Evolutionary conservation across 2,888 invertebrate species (phyloP), one percentile per base, ranked within the genome.

Genomic region (Acleris sparsana): DNA sequence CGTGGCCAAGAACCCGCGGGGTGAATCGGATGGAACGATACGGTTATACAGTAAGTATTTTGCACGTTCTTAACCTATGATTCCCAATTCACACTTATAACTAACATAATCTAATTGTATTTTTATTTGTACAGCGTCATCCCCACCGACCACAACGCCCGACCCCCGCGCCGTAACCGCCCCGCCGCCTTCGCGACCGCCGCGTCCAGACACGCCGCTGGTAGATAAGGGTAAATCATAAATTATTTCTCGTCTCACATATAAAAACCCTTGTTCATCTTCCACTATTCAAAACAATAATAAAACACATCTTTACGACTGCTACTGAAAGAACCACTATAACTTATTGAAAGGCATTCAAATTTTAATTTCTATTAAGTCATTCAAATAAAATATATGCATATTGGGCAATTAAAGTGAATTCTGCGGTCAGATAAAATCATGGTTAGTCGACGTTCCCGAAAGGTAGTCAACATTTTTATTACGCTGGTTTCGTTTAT

Each of bases 11-110:
- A 97, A 98, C 92, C 97, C 97, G 65, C 94, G 97, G 72, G 97
- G 97, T 70, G 97, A 97, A 85, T 97, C 97, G 56, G 97, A 97
- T 87, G 97, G 97, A 72, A 96, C 96, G 70, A 97, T 98, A 84
- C 94, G 97, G 75, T 94, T 98, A 71, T 97, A 97, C 88, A 96
- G 97, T 97, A 93, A 96, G 97, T 95, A 51, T 22, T 52, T 52
- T 44, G 13, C 39, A 4, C 4, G 7, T 39, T 13, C 13, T 5
- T 39, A 39, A 39, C 11, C 11, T 29, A 17, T 65, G 48, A 48
- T 29, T 58, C n/a, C 16, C n/a, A 16, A 48, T 29, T 58, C n/a
- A 44, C n/a, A 16, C 2, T 25, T 25, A 25, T 25, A 1, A 25
- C 7, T 25, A 25, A 25, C 25, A 25, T 25, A 25, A 25, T 25